phyloP scores from a whole-genome alignment of 2,888 invertebrate species.

The Aspidiotus destructor region DNA sequence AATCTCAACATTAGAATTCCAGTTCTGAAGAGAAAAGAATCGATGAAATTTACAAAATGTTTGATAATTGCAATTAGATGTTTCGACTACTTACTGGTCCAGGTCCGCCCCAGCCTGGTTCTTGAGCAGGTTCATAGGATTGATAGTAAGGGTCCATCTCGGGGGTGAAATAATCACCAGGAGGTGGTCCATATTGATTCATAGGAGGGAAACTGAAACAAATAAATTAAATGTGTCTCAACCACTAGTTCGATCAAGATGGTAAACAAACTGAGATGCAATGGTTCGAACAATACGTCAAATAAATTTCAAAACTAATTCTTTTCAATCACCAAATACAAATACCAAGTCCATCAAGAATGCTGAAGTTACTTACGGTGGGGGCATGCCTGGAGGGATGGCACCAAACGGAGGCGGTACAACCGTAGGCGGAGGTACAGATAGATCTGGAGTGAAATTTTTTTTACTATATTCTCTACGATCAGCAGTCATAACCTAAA shows the following conservation, averaged over 20 bases:
- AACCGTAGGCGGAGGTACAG: conserved; percentile 44
- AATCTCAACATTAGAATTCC: conserved; percentile 41
- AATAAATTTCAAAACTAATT: no score
- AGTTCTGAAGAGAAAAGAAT: conserved; percentile 38
- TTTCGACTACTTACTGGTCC: conserved; percentile 12
- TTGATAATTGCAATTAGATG: neutral
- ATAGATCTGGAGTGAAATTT: conserved; percentile 55
- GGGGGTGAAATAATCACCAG: conserved; percentile 33
- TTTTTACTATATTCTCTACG: conserved; percentile 72
- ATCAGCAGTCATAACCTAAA: conserved; percentile 79
- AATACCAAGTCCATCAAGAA: no score
- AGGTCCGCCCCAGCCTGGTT: conserved; percentile 16
- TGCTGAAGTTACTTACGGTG: conserved; percentile 17
- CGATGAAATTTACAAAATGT: neutral
- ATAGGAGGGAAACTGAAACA: conserved; percentile 19
- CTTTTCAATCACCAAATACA: no score
- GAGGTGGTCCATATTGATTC: conserved; percentile 22
- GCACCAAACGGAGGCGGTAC: conserved; percentile 35
- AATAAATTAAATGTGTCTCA: neutral
- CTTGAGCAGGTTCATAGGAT: conserved; percentile 35
- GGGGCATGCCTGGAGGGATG: conserved; percentile 22
- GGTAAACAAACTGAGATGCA: no score
- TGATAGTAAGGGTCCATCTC: conserved; percentile 36
- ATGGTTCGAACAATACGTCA: no score
- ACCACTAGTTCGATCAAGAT: neutral